These are phyloP conservation scores for Trypoxylus dichotomus DNA, from an alignment of 1,140 invertebrate species.

Conservation along the genomic window DNA sequence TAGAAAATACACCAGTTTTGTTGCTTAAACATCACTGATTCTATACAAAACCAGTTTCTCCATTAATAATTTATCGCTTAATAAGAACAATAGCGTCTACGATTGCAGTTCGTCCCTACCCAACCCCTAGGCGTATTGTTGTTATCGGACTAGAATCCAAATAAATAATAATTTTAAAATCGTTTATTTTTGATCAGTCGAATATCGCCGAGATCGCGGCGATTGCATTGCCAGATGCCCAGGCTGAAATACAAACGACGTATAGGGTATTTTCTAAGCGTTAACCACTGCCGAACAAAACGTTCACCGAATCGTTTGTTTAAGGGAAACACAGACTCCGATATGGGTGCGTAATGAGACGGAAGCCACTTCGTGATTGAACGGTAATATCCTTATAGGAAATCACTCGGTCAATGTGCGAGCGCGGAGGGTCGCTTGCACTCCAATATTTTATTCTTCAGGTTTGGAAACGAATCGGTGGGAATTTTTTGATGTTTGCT, in stretches of 20 bases:
- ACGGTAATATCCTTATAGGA: constrained; percentile 9
- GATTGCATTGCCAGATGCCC: background rate
- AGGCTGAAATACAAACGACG: no score
- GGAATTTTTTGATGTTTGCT: background rate
- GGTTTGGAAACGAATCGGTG: background rate
- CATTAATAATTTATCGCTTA: background rate
- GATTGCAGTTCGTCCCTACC: background rate
- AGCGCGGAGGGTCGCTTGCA: background rate
- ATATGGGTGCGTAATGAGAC: constrained; percentile 3
- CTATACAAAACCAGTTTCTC: background rate
- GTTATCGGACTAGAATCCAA: background rate
- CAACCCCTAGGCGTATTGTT: constrained; percentile 20
- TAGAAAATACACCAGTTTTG: no score
- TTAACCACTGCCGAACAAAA: background rate
- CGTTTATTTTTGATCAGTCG: constrained; percentile 3
- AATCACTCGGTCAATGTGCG: background rate
- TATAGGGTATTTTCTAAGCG: background rate
- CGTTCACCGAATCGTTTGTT: constrained; percentile 2
- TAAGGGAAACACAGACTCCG: background rate
- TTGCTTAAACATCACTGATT: background rate
- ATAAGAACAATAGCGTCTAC: constrained; percentile 10
- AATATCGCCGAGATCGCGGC: background rate
- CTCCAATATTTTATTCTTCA: background rate
- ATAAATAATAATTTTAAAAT: constrained; percentile 9
- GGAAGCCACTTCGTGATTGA: constrained; percentile 14